These are phyloP conservation scores for Tetramorium parvispinum DNA, from an alignment of 1,140 invertebrate species.

Conservation along the genomic window DNA sequence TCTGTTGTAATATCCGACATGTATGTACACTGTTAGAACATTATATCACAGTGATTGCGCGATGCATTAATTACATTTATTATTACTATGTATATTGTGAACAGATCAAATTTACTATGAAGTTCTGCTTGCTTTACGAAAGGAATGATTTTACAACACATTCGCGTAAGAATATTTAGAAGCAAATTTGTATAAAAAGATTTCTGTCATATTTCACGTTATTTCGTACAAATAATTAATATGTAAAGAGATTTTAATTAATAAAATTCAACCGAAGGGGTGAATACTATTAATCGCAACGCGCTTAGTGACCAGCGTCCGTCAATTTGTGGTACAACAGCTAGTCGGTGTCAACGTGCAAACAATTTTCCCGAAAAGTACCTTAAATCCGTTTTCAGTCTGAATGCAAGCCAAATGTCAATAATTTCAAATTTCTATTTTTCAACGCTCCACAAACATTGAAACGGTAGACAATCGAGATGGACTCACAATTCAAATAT, in stretches of 20 bases:
- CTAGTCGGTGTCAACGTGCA: not conserved
- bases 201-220: not conserved
- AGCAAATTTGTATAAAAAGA: not conserved
- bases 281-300: conserved; percentile 28
- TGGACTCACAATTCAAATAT: not conserved
- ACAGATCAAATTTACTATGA: conserved; percentile 1
- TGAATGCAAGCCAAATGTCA: not conserved
- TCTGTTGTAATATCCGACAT: too few relatives aligned
- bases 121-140: not conserved
- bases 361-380: conserved; percentile 8
- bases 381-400: not conserved
- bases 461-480: not conserved
- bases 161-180: not conserved
- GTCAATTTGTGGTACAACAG: not conserved
- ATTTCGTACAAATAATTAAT: conserved; percentile 8
- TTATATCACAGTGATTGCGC: not conserved
- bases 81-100: not conserved
- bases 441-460: not conserved
- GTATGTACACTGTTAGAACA: not conserved
- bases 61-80: too few relatives aligned
- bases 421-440: conserved; percentile 1
- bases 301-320: not conserved
- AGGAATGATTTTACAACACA: not conserved
- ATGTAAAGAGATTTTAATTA: conserved; percentile 9
- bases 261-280: not conserved